These are phyloP conservation scores for Phortica variegata DNA, from an alignment of 1,140 invertebrate genomes.

Conservation along the genomic window DNA sequence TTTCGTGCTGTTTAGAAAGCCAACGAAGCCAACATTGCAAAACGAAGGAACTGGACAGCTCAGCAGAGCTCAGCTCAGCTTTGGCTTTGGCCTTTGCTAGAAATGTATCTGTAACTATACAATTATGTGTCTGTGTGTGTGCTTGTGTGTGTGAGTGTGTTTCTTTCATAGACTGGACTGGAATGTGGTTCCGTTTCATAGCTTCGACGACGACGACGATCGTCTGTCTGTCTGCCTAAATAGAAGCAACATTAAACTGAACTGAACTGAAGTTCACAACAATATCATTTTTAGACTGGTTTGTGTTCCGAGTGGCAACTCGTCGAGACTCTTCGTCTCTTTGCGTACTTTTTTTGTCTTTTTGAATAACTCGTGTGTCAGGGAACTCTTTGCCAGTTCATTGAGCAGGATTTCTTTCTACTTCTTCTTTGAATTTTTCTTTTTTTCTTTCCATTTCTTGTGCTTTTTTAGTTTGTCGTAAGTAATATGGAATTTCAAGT, in stretches of 20 bases:
- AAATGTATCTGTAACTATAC: conserved; percentile 13
- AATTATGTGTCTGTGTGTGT: conserved; percentile 13
- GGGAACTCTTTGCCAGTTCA: too few species aligned
- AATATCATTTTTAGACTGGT: conserved; percentile 39
- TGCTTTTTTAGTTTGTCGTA: too few species aligned
- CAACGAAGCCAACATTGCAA: conserved; percentile 8
- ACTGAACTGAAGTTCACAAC: conserved; percentile 26
- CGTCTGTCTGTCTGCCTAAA: conserved; percentile 10
- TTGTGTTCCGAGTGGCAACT: conserved; percentile 14
- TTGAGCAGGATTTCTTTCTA: too few species aligned
- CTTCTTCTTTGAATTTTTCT: too few species aligned
- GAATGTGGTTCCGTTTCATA: conserved; percentile 34
- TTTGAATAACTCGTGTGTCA: too few species aligned
- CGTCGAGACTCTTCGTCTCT: conserved; percentile 39
- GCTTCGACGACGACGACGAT: too few species aligned
- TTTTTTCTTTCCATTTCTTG: too few species aligned
- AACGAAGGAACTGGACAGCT: conserved; percentile 42
- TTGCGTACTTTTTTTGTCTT: conserved; percentile 6
- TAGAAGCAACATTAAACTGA: conserved; percentile 29
- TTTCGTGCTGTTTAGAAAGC: neutral
- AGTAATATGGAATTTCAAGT: too few species aligned
- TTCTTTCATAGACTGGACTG: conserved; percentile 11
- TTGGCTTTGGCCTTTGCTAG: conserved; percentile 21
- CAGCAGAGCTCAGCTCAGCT: too few species aligned
- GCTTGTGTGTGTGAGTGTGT: conserved; percentile 2